These are phyloP conservation scores for Trialeurodes vaporariorum DNA, from an alignment of 1,140 invertebrate genomes.

Conservation along the genomic window DNA sequence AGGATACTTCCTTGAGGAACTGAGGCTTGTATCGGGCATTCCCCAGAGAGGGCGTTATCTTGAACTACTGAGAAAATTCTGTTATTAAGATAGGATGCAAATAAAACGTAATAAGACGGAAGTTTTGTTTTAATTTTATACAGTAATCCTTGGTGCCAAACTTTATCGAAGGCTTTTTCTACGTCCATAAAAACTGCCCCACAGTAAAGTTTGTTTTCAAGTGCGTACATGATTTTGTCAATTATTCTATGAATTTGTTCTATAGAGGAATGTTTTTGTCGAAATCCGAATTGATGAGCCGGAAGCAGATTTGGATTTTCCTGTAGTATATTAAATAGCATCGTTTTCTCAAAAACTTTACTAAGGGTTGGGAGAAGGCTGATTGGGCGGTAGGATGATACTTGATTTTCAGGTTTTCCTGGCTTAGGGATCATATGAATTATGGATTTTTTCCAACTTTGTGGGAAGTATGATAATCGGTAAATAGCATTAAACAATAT, in stretches of 20 bases:
- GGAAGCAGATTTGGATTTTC: conserved; percentile 18
- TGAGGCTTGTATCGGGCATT: conserved; percentile 11
- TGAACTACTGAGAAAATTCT: conserved; percentile 3
- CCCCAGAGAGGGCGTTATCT: conserved; percentile 2
- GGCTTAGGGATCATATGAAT: conserved; percentile 31
- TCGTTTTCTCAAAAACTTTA: conserved; percentile 22
- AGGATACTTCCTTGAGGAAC: conserved; percentile 31
- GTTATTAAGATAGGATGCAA: conserved; percentile 7
- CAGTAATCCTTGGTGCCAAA: conserved; percentile 29
- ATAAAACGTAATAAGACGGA: conserved; percentile 1
- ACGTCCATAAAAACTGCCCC: conserved; percentile 30
- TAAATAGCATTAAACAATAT: conserved; percentile 8
- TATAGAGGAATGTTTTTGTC: conserved; percentile 2
- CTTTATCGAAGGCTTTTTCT: conserved; percentile 29
- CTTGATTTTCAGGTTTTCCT: conserved; percentile 16
- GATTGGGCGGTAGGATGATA: conserved; percentile 27
- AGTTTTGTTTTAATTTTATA: conserved; percentile 27
- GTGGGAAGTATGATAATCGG: conserved; percentile 10
- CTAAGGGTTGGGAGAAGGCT: conserved; percentile 24
- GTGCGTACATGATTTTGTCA: neutral
- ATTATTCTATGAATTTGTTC: conserved; percentile 12
- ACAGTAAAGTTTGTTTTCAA: conserved; percentile 20
- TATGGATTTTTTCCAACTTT: conserved; percentile 27
- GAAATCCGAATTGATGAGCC: conserved; percentile 8
- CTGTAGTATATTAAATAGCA: conserved; percentile 15